Evolutionary conservation across 2,797 vertebrate genomes (phyloP), one percentile per base, ranked within the genome.

Genomic region (Craterocephalus amniculus): DNA sequence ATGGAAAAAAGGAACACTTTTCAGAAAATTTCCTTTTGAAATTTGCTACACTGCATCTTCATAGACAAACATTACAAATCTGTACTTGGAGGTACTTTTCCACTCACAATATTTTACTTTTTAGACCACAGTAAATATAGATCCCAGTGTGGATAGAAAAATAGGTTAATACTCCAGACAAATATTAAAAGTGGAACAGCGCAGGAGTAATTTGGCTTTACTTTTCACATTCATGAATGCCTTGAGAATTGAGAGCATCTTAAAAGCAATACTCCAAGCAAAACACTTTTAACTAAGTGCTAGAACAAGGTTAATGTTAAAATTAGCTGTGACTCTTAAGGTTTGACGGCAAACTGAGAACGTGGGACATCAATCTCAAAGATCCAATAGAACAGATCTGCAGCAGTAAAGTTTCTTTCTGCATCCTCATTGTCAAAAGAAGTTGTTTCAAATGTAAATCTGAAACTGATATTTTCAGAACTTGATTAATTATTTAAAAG

Each of bases 251-350:
- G 34, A 81, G 79, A 20, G 24, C 62, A 29, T 70, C 7, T 52
- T 32, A 69, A 52, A 69, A 69, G 22, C 26, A 38, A 61, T 12
- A 51, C 2, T 67, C 8, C 40, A 62, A 65, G 57, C 22, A 69
- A 78, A 67, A 22, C 14, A 29, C 36, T 76, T 65, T 71, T 20
- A 67, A 38, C 26, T 43, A 58, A 76, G 58, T 76, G 36, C 61
- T 54, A 65, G 24, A 59, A 80, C 29, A 59, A 72, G 31, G 12
- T 45, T 58, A 22, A 57, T 32, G 36, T 57, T 60, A 60, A 67
- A 63, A 38, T 58, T 43, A 49, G 24, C 22, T 63, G 18, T 70
- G 13, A 31, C 18, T 58, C 56, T 58, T 26, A 32, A 13, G 14
- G 2, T 58, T 57, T 65, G 20, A 43, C 22, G 48, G 38, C 60